Evolutionary conservation across 2,113 vertebrate species (phyloP).

Genomic region (Cnemophilus loriae): DNA sequence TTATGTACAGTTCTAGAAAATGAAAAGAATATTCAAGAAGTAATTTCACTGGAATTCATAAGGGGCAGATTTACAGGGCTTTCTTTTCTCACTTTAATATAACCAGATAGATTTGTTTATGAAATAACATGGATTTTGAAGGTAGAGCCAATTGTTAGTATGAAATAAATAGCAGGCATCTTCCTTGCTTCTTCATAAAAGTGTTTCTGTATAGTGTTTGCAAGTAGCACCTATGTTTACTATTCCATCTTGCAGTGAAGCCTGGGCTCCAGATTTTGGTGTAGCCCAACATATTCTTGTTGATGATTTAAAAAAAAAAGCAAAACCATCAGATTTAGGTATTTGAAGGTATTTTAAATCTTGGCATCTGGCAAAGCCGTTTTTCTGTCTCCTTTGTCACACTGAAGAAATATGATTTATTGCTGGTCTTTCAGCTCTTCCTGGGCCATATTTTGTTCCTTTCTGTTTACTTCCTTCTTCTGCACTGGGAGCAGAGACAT

Average conservation of each 20-base stretch:
- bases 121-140: background rate
- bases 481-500: background rate
- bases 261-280: background rate
- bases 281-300: background rate
- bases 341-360: background rate
- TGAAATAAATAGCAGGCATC: constrained; percentile 32
- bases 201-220: background rate
- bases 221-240: constrained; percentile 35
- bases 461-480: background rate
- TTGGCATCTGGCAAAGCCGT: background rate
- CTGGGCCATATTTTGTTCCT: background rate
- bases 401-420: background rate
- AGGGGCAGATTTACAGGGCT: background rate
- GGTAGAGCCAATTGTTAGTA: background rate
- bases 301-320: background rate
- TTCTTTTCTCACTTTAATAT: background rate
- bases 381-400: background rate
- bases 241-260: background rate
- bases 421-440: background rate
- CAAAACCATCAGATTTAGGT: background rate
- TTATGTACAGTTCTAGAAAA: background rate
- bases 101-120: background rate
- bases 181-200: constrained; percentile 33
- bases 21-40: background rate
- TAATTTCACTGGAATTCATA: background rate